Evolutionary conservation across 2,113 vertebrate genomes (phyloP).

Genomic region (Barnardius zonarius): DNA sequence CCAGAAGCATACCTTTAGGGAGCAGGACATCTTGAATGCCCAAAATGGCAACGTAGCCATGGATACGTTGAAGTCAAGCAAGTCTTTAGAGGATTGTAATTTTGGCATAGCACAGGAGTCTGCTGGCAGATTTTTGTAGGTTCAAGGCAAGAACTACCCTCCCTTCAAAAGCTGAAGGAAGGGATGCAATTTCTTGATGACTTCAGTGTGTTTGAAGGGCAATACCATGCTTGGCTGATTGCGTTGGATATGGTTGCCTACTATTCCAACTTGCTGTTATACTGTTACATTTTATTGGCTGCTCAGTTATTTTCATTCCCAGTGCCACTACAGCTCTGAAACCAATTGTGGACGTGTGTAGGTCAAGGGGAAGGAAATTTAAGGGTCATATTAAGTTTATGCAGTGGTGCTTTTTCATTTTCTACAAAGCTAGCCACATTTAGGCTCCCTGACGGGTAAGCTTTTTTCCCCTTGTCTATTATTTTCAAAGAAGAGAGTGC

Average conservation of each 20-base stretch:
- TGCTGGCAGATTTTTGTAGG: fast-evolving
- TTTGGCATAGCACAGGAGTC: not conserved
- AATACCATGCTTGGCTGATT: not conserved
- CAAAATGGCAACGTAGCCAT: not conserved
- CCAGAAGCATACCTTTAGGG: not conserved
- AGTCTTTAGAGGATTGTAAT: not conserved
- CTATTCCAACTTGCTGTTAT: not conserved
- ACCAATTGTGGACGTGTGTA: conserved; percentile 52
- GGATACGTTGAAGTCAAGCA: not conserved
- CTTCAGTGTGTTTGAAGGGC: not conserved
- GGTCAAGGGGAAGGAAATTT: conserved; percentile 79
- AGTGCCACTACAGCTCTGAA: conserved; percentile 51
- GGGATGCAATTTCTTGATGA: not conserved
- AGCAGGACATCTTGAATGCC: not conserved
- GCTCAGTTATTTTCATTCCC: conserved; percentile 68
- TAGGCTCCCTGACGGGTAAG: conserved; percentile 74
- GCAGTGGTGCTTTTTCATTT: conserved; percentile 75
- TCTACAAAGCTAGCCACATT: conserved; percentile 70
- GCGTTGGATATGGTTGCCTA: not conserved
- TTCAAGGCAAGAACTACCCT: not conserved
- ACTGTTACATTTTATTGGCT: conserved; percentile 32
- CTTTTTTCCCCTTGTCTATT: conserved; percentile 71
- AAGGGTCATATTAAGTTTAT: conserved; percentile 78
- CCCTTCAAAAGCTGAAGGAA: not conserved
- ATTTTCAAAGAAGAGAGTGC: conserved; percentile 73